Percentiles rank a stretch among this genome's conserved stretches.
phyloP scores from a whole-genome alignment of 2,113 vertebrate genomes.

The Chionomys nivalis region DNA sequence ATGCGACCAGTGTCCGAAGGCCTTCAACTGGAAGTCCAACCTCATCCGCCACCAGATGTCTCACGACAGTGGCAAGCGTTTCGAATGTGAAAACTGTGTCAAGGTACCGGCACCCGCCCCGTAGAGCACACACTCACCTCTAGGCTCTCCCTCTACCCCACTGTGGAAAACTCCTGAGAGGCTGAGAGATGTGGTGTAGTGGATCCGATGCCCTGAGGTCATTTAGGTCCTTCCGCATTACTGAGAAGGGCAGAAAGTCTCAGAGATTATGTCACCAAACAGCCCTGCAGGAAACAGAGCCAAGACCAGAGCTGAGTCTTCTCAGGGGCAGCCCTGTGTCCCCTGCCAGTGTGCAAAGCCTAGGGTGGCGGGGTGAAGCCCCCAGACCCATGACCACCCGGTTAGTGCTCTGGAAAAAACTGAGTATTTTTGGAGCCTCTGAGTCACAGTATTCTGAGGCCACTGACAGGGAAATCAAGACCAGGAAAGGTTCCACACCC shows the following conservation, averaged over 20 bases:
- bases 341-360: background rate
- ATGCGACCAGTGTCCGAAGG: constrained; percentile 99
- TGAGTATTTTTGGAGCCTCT: fast-evolving
- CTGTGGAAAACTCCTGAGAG: background rate
- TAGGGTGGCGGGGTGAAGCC: background rate
- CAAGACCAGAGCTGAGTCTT: background rate
- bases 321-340: background rate
- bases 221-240: fast-evolving
- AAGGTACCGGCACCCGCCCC: constrained; percentile 89
- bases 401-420: background rate
- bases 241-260: background rate
- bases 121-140: fast-evolving
- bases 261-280: fast-evolving
- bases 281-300: background rate
- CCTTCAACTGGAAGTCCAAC: constrained; percentile 99
- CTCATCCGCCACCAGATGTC: constrained; percentile 99
- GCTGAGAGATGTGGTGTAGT: fast-evolving
- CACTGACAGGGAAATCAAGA: fast-evolving
- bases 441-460: background rate
- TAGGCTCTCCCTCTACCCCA: background rate
- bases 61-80: constrained; percentile 99
- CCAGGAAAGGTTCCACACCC: no score
- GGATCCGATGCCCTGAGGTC: fast-evolving
- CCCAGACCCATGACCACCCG: background rate
- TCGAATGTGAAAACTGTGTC: constrained; percentile 99